Conservation (phyloP, 2,888 invertebrate genomes). For the Stictocephala bisonia region DNA sequence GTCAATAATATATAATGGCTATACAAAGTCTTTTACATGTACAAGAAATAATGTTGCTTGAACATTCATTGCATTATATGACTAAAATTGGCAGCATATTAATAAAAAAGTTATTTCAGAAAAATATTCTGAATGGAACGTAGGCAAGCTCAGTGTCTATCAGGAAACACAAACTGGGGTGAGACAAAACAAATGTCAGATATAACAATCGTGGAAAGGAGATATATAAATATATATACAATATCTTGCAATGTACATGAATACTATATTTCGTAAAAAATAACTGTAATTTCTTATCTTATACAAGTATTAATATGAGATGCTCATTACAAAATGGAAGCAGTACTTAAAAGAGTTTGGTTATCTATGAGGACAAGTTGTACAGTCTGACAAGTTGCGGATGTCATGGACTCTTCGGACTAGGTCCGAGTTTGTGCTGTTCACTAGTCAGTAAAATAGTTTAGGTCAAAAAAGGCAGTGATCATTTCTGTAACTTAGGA, state of each 20-base stretch:
- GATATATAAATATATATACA: conserved; percentile 36
- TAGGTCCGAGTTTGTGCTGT: not conserved
- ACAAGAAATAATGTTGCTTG: conserved; percentile 49
- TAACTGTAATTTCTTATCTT: conserved; percentile 40
- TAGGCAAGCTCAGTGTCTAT: conserved; percentile 12
- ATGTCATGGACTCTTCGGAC: no score
- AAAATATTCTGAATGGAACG: conserved; percentile 16
- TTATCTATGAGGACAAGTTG: conserved; percentile 14
- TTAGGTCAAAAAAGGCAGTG: no score
- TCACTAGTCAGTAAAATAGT: no score
- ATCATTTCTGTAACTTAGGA: no score
- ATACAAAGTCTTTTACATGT: conserved; percentile 55
- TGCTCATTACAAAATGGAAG: conserved; percentile 36
- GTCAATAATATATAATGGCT: conserved; percentile 49
- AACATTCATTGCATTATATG: conserved; percentile 36
- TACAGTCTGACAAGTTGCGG: conserved; percentile 9
- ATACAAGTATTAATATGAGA: conserved; percentile 37
- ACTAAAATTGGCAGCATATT: conserved; percentile 34
- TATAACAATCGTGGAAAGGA: conserved; percentile 32
- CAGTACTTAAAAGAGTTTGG: conserved; percentile 40
- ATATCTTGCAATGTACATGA: conserved; percentile 33
- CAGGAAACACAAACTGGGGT: conserved; percentile 21
- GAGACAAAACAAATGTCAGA: conserved; percentile 24
- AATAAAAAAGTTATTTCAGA: conserved; percentile 1
- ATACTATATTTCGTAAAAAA: conserved; percentile 39